These are phyloP conservation scores for Mycteria americana DNA, from an alignment of 2,797 vertebrate genomes.

Conservation along the genomic window DNA sequence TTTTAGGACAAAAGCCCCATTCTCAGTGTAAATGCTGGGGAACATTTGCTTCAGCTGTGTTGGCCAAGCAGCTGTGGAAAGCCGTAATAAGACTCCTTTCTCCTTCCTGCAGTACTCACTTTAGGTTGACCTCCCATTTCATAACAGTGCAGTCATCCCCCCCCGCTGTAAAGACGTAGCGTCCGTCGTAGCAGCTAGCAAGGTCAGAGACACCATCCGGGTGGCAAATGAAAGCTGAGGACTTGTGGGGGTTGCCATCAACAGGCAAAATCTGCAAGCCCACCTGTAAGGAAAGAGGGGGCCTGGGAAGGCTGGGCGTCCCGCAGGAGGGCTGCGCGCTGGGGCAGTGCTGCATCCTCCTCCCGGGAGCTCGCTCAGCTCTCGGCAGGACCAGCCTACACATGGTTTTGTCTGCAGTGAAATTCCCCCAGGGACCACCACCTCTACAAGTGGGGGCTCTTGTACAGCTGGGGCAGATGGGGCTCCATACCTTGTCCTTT, in stretches of 20 bases:
- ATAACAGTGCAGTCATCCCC: slow-evolving; percentile 78
- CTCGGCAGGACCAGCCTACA: neutral
- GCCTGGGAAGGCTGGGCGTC: neutral
- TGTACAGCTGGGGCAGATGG: neutral
- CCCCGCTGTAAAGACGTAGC: slow-evolving; percentile 86
- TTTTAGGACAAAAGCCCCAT: neutral
- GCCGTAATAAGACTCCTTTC: neutral
- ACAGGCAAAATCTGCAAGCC: slow-evolving; percentile 92
- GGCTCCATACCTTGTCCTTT: slow-evolving; percentile 83
- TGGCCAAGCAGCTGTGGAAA: neutral
- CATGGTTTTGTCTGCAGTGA: neutral
- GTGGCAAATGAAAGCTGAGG: slow-evolving; percentile 86
- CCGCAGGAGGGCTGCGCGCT: accelerated
- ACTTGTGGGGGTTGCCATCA: slow-evolving; percentile 92
- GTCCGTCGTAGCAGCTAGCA: slow-evolving; percentile 81
- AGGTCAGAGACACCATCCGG: slow-evolving; percentile 78
- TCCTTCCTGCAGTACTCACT: slow-evolving; percentile 65
- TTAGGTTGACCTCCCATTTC: slow-evolving; percentile 85
- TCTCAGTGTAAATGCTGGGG: neutral
- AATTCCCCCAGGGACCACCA: neutral
- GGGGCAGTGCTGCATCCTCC: neutral
- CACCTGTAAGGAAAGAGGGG: slow-evolving; percentile 74
- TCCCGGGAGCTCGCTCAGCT: neutral
- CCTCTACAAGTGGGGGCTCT: neutral
- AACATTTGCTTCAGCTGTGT: neutral